phyloP scores from a whole-genome alignment of 1,140 invertebrate species.

The Hylaeus anthracinus region DNA sequence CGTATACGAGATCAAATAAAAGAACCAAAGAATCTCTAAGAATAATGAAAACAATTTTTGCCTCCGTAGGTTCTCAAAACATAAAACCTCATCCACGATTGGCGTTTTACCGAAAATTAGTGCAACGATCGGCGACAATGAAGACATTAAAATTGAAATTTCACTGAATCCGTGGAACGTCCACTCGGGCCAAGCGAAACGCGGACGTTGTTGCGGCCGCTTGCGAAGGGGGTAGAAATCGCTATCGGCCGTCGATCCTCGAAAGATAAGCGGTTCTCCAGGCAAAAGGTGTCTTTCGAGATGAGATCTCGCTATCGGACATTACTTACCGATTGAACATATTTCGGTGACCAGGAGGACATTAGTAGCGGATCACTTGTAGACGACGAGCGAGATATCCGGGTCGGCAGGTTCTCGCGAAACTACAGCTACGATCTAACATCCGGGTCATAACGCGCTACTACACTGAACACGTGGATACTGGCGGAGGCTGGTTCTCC shows the following conservation, averaged over 20 bases:
- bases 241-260: slow-evolving; percentile 80
- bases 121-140: not conserved
- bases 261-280: slow-evolving; percentile 76
- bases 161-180: not conserved
- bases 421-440: slow-evolving; percentile 81
- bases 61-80: too few relatives aligned
- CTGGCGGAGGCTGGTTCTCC: slow-evolving; percentile 77
- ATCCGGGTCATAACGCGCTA: slow-evolving; percentile 82
- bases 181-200: too few relatives aligned
- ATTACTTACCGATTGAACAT: slow-evolving; percentile 81
- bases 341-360: slow-evolving; percentile 79
- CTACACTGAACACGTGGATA: slow-evolving; percentile 82
- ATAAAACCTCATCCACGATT: too few relatives aligned
- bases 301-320: not conserved
- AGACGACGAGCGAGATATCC: slow-evolving; percentile 78
- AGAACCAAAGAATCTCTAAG: too few relatives aligned
- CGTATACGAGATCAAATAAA: too few relatives aligned
- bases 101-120: too few relatives aligned
- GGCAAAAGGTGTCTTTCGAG: slow-evolving; percentile 36
- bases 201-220: not conserved
- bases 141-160: not conserved
- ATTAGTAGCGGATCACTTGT: slow-evolving; percentile 76
- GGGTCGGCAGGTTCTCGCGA: slow-evolving; percentile 80
- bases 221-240: slow-evolving; percentile 36
- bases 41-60: too few relatives aligned